phyloP scores from a whole-genome alignment of 2,797 vertebrate genomes.

The Hypotaenidia philippensis region DNA sequence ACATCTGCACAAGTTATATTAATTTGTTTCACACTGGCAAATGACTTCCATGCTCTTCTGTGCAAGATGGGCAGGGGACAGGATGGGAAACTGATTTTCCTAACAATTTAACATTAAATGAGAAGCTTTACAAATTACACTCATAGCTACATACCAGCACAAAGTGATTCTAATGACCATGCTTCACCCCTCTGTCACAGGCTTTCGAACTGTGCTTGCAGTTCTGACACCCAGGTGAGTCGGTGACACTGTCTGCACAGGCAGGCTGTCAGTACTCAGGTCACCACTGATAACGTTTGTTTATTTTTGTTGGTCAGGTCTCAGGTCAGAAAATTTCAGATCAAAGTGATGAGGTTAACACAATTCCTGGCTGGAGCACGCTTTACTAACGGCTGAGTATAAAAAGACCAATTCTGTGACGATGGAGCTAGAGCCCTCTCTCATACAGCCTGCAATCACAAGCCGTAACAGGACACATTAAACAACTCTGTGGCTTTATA shows the following conservation, averaged over 20 bases:
- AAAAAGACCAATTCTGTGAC: not conserved
- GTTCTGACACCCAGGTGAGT: not conserved
- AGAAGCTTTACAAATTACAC: not conserved
- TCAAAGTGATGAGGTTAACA: not conserved
- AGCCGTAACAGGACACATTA: not conserved
- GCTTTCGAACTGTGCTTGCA: not conserved
- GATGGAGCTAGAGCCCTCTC: not conserved
- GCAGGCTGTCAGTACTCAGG: not conserved
- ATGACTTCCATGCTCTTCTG: not conserved
- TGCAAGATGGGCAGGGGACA: not conserved
- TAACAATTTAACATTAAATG: not conserved
- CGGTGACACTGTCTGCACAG: not conserved
- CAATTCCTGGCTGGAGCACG: not conserved
- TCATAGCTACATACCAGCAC: not conserved
- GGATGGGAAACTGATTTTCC: not conserved
- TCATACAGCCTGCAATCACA: not conserved
- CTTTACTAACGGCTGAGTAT: not conserved
- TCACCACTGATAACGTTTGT: not conserved
- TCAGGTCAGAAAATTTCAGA: not conserved
- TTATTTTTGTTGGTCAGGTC: conserved; percentile 18
- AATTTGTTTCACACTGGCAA: not conserved
- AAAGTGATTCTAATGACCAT: not conserved
- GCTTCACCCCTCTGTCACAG: not conserved
- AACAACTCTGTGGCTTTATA: not conserved
- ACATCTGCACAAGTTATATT: not conserved